Percentiles rank a stretch among this genome's conserved stretches.
Conservation (phyloP, 2,113 vertebrate genomes). For the Tragelaphus scriptus region DNA sequence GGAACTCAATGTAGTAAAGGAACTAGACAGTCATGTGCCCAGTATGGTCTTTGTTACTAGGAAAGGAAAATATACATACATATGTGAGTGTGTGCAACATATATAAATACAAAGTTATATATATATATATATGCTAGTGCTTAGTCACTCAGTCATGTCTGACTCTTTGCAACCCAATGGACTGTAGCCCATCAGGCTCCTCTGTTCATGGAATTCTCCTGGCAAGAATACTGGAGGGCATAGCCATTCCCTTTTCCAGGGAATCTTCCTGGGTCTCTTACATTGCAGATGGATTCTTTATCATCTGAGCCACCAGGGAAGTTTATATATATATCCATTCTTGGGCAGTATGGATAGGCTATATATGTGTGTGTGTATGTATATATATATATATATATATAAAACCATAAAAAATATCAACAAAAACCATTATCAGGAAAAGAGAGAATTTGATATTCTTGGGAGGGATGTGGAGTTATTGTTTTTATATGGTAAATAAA, state of each 20-base stretch:
- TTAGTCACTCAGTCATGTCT: background rate
- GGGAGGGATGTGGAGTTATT: background rate
- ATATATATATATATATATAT: background rate
- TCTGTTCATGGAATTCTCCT: background rate
- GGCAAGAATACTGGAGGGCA: background rate
- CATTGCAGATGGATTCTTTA: background rate
- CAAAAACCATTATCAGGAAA: background rate
- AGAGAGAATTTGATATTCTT: background rate
- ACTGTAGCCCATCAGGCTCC: background rate
- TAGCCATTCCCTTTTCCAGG: background rate
- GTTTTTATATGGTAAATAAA: background rate
- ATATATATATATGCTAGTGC: background rate
- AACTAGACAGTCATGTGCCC: background rate
- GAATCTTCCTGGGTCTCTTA: background rate
- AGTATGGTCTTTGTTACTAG: background rate
- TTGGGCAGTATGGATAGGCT: background rate
- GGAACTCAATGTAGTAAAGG: background rate
- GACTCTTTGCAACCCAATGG: background rate
- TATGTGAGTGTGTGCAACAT: background rate
- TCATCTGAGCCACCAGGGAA: background rate
- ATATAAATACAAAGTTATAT: background rate
- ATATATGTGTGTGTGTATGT: too few relatives aligned
- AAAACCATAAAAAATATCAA: background rate
- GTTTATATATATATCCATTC: background rate
- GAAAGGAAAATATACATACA: background rate